phyloP scores from a whole-genome alignment of 2,888 invertebrate genomes.

The Lithosia quadra region DNA sequence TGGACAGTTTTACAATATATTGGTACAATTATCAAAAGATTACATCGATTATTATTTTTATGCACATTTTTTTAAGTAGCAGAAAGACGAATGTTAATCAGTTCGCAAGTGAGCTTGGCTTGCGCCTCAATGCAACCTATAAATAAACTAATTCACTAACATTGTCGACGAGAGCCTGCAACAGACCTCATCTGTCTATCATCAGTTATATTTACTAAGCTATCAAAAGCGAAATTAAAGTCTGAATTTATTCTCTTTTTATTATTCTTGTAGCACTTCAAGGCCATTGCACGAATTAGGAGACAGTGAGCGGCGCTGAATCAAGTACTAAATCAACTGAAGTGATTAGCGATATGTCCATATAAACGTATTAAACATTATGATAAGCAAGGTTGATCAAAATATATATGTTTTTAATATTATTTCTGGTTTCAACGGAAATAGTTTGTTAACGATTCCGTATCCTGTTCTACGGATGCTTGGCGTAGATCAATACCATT shows the following conservation, averaged over 20 bases:
- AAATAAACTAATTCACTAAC: no score
- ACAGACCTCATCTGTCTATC: background rate
- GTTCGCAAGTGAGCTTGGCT: no score
- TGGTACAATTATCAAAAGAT: no score
- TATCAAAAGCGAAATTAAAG: constrained; percentile 1
- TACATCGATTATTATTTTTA: no score
- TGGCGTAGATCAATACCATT: constrained; percentile 21
- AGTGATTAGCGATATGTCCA: constrained; percentile 28
- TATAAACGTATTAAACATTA: constrained; percentile 32
- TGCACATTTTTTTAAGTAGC: no score
- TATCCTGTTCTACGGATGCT: constrained; percentile 45
- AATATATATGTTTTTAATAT: constrained; percentile 35
- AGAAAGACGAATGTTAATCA: no score
- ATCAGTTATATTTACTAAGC: background rate
- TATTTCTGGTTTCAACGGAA: constrained; percentile 53
- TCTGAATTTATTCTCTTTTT: background rate
- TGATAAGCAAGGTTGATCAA: constrained; percentile 40
- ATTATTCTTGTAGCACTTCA: constrained; percentile 8
- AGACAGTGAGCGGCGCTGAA: constrained; percentile 24
- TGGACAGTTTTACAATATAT: no score
- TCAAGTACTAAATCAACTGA: constrained; percentile 27
- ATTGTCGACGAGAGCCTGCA: background rate
- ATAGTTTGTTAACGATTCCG: constrained; percentile 40
- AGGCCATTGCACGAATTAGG: constrained; percentile 37
- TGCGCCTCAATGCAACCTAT: no score